Evolutionary conservation across 2,888 invertebrate genomes (phyloP).

Genomic region (Philereme vetulata): DNA sequence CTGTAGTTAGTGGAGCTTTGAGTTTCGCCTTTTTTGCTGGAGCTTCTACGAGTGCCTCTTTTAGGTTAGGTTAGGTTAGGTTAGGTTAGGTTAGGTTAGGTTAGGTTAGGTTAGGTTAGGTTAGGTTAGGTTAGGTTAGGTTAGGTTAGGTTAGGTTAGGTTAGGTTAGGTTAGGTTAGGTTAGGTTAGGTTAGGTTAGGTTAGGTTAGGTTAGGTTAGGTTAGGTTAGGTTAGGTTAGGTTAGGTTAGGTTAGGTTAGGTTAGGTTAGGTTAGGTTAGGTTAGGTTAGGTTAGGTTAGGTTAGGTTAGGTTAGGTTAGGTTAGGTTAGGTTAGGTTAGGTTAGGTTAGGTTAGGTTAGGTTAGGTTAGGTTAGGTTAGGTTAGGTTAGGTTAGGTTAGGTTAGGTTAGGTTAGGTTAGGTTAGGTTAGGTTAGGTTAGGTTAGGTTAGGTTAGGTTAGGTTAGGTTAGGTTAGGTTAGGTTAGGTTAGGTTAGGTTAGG

Average conservation of each 20-base stretch:
- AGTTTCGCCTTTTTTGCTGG: too few relatives aligned
- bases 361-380: constrained; percentile 1
- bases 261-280: constrained; percentile 1
- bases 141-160: constrained; percentile 1
- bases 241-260: constrained; percentile 1
- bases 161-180: constrained; percentile 1
- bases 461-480: constrained; percentile 1
- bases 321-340: constrained; percentile 1
- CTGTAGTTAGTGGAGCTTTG: too few relatives aligned
- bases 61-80: constrained; percentile 1
- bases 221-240: constrained; percentile 1
- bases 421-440: constrained; percentile 1
- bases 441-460: constrained; percentile 1
- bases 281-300: constrained; percentile 1
- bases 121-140: constrained; percentile 1
- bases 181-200: constrained; percentile 1
- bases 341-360: constrained; percentile 1
- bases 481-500: constrained; percentile 1
- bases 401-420: constrained; percentile 1
- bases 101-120: constrained; percentile 1
- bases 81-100: constrained; percentile 1
- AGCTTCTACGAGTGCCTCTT: too few relatives aligned
- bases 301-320: constrained; percentile 1
- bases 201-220: constrained; percentile 1
- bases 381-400: constrained; percentile 1